phyloP scores from a whole-genome alignment of 2,797 vertebrate genomes.

The Capromys pilorides region DNA sequence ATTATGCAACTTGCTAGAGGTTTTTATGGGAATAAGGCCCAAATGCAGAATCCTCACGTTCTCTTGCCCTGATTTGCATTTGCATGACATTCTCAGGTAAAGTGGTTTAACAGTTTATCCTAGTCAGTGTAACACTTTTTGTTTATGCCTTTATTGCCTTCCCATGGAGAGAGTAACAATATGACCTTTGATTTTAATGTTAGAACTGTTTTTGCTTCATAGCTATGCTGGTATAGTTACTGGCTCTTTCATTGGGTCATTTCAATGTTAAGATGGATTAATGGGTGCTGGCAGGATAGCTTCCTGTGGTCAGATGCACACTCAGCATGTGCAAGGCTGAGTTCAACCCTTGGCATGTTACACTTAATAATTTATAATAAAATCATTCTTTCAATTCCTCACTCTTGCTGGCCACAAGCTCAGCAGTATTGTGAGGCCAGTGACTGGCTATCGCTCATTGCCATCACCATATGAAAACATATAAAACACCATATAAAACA shows the following conservation, averaged over 20 bases:
- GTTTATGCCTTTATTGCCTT: conserved; percentile 90
- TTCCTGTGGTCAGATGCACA: not conserved
- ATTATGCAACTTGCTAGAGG: conserved; percentile 37
- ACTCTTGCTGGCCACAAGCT: not conserved
- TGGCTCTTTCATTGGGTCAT: conserved; percentile 30
- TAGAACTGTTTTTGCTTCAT: conserved; percentile 32
- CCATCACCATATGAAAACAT: not conserved
- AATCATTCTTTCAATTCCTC: not conserved
- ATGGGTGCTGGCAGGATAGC: not conserved
- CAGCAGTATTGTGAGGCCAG: not conserved
- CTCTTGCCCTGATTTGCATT: conserved; percentile 79
- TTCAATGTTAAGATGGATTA: conserved; percentile 7
- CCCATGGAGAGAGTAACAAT: not conserved
- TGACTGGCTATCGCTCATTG: not conserved
- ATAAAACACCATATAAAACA: not conserved
- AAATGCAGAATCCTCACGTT: conserved; percentile 7
- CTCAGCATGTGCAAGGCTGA: not conserved
- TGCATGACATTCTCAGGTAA: conserved; percentile 39
- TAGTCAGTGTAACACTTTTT: conserved; percentile 93
- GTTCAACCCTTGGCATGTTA: not conserved
- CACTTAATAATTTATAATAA: not conserved
- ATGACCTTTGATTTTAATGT: not conserved
- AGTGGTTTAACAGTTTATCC: conserved; percentile 93
- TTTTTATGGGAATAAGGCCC: conserved; percentile 50
- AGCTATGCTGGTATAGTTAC: not conserved